phyloP scores from a whole-genome alignment of 2,113 vertebrate genomes.

The Aspiorhynchus laticeps region DNA sequence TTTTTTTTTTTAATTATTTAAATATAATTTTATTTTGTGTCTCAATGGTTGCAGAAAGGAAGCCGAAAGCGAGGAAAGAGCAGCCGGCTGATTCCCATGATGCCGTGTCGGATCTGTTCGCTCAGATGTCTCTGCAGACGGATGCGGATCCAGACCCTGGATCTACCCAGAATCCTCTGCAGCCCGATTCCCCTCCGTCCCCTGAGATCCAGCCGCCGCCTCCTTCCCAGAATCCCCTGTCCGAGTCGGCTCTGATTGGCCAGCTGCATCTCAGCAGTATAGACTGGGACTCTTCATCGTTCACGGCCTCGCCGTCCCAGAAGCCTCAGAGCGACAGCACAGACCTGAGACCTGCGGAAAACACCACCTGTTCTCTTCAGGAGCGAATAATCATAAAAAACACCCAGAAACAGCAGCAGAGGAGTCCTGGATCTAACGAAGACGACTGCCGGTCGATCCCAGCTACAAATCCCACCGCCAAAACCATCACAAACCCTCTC shows the following conservation, averaged over 20 bases:
- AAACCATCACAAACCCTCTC: neutral
- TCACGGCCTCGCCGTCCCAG: slow-evolving; percentile 70
- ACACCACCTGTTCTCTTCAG: slow-evolving; percentile 72
- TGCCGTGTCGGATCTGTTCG: slow-evolving; percentile 74
- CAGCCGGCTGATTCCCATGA: slow-evolving; percentile 59
- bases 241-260: slow-evolving; percentile 65
- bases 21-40: too few species aligned
- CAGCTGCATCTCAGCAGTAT: slow-evolving; percentile 78
- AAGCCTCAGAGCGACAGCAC: slow-evolving; percentile 38
- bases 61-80: slow-evolving; percentile 72
- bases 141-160: neutral
- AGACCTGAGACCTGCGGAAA: neutral
- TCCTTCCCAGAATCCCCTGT: slow-evolving; percentile 59
- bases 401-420: neutral
- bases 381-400: slow-evolving; percentile 74
- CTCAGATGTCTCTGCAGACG: slow-evolving; percentile 77
- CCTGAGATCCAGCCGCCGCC: neutral
- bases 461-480: neutral
- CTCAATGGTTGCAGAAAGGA: slow-evolving; percentile 74
- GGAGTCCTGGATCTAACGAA: neutral
- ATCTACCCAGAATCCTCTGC: neutral
- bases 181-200: neutral
- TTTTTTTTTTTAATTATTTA: too few species aligned
- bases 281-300: slow-evolving; percentile 80
- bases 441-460: neutral